phyloP scores from a whole-genome alignment of 2,888 invertebrate genomes.

The Epirrhoe tristata region DNA sequence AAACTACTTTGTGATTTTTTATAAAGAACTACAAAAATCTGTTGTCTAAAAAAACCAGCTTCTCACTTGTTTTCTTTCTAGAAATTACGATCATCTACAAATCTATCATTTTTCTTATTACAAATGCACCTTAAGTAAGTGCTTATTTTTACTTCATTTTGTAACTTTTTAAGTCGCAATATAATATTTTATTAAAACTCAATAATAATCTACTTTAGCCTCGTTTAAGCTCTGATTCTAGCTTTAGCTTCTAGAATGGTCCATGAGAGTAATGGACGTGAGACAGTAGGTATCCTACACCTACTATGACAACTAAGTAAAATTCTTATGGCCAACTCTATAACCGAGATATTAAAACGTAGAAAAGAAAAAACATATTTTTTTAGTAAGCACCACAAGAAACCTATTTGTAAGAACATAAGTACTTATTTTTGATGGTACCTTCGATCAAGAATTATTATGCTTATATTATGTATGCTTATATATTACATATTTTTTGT shows the following conservation, averaged over 20 bases:
- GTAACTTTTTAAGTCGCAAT: no score
- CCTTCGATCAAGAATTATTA: no score
- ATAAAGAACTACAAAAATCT: background rate
- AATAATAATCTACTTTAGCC: background rate
- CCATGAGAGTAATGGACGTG: constrained; percentile 75
- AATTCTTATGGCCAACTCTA: background rate
- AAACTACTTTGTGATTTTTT: constrained; percentile 41
- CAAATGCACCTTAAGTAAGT: no score
- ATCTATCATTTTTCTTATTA: background rate
- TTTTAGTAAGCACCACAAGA: no score
- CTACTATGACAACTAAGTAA: constrained; percentile 8
- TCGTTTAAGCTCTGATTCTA: constrained; percentile 27
- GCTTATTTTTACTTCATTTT: no score
- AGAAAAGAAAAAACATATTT: no score
- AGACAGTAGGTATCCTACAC: constrained; percentile 14
- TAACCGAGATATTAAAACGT: background rate
- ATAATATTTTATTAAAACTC: no score
- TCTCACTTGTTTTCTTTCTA: background rate
- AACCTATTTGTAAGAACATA: no score
- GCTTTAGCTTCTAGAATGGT: constrained; percentile 62
- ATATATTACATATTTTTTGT: no score
- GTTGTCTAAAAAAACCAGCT: background rate
- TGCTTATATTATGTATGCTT: no score
- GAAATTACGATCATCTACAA: background rate
- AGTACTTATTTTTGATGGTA: no score